Conservation (phyloP, 2,113 vertebrate species). For the Pluvianellus socialis region DNA sequence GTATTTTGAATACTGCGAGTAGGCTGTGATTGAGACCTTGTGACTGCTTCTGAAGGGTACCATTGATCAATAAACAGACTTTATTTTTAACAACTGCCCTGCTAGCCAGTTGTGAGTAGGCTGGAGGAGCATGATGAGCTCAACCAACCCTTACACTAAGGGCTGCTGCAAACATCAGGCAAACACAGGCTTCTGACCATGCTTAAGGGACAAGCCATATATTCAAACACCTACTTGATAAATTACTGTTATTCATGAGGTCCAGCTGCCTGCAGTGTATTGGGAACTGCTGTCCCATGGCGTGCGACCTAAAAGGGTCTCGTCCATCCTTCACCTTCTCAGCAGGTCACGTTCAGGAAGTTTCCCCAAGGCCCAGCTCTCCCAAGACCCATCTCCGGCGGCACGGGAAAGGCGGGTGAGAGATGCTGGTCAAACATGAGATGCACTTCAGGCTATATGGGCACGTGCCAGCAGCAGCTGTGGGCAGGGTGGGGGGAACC, state of each 20-base stretch:
- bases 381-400: not conserved
- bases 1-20: not conserved
- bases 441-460: not conserved
- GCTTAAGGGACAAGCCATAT: not conserved
- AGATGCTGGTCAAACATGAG: not conserved
- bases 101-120: not conserved
- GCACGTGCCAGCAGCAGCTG: not conserved
- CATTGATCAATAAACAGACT: not conserved
- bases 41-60: not conserved
- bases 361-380: not conserved
- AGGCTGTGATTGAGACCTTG: not conserved
- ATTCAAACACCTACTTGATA: not conserved
- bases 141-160: not conserved
- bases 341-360: not conserved
- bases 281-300: not conserved
- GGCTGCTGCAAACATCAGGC: not conserved
- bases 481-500: not conserved
- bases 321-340: not conserved
- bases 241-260: not conserved
- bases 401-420: accelerated
- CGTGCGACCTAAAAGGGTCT: not conserved
- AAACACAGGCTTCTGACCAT: not conserved
- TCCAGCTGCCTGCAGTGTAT: not conserved
- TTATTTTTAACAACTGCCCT: not conserved
- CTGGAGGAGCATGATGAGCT: not conserved